These are phyloP conservation scores for Hypocryptadius cinnamomeus DNA, from an alignment of 2,113 vertebrate genomes.

Conservation along the genomic window DNA sequence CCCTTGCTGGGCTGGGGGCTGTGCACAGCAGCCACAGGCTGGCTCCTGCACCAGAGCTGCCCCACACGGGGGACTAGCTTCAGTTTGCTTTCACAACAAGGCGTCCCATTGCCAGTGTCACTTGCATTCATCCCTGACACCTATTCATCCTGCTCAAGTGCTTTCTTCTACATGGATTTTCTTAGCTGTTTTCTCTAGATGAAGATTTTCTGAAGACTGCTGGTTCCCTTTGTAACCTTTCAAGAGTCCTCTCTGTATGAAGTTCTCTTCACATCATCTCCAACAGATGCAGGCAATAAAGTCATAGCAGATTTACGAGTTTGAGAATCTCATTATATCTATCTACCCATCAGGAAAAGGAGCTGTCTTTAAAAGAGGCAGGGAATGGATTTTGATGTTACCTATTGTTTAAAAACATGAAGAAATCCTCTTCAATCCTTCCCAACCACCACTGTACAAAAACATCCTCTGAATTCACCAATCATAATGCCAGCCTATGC, in stretches of 20 bases:
- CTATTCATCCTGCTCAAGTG: not conserved
- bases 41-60: not conserved
- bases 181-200: conserved; percentile 13
- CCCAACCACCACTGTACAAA: not conserved
- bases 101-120: rapidly evolving
- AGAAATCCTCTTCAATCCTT: not conserved
- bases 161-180: not conserved
- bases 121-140: not conserved
- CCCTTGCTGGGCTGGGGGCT: not conserved
- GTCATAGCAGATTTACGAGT: not conserved
- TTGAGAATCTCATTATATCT: conserved; percentile 37
- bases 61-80: not conserved
- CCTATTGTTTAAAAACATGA: conserved; percentile 30
- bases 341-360: conserved; percentile 12
- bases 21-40: not conserved
- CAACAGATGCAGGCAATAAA: conserved; percentile 20
- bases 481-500: not conserved
- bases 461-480: not conserved
- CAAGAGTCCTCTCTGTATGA: conserved; percentile 23
- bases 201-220: conserved; percentile 11
- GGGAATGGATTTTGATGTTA: not conserved
- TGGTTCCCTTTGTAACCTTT: conserved; percentile 34
- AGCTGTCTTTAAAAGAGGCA: not conserved
- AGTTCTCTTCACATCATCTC: conserved; percentile 26
- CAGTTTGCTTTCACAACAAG: not conserved